Percentiles rank a stretch among this genome's conserved stretches.
phyloP scores from a whole-genome alignment of 2,888 invertebrate species.

The Drosophila falleni region DNA sequence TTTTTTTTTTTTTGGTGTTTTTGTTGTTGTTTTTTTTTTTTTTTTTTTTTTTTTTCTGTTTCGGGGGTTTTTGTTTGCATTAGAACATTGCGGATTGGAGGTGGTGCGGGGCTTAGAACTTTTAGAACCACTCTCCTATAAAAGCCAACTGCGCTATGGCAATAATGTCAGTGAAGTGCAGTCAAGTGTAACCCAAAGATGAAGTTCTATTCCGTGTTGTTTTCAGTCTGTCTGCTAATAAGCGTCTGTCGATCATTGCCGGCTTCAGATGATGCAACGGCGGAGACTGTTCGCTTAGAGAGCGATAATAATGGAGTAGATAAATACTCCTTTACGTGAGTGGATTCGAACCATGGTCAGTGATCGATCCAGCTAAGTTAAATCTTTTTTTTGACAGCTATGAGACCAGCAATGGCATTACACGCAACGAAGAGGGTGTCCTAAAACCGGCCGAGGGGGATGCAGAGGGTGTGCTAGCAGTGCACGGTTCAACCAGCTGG shows the following conservation, averaged over 20 bases:
- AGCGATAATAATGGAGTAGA: slow-evolving; percentile 45
- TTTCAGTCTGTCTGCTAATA: slow-evolving; percentile 31
- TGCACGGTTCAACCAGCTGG: slow-evolving; percentile 88
- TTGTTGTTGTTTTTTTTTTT: too few relatives aligned
- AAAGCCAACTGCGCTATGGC: slow-evolving; percentile 45
- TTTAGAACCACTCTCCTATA: slow-evolving; percentile 41
- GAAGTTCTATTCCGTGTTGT: slow-evolving; percentile 66
- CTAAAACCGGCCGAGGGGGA: slow-evolving; percentile 83
- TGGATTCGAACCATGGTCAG: not conserved
- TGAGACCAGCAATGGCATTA: slow-evolving; percentile 86
- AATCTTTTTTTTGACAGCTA: slow-evolving; percentile 56
- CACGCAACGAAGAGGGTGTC: slow-evolving; percentile 84
- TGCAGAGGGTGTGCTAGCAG: slow-evolving; percentile 86
- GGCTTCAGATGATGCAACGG: slow-evolving; percentile 23
- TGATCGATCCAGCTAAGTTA: not conserved
- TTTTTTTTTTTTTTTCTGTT: too few relatives aligned
- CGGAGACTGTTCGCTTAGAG: slow-evolving; percentile 45
- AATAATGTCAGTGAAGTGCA: slow-evolving; percentile 57
- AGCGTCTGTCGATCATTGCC: slow-evolving; percentile 3
- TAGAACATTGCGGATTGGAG: not conserved
- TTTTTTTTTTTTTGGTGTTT: too few relatives aligned
- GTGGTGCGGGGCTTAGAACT: slow-evolving; percentile 1
- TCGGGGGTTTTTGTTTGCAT: not conserved
- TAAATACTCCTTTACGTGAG: slow-evolving; percentile 24
- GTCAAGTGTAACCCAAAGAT: slow-evolving; percentile 54